Evolutionary conservation across 2,797 vertebrate species (phyloP), one percentile per base, ranked within the genome.

Genomic region (Odontamblyopus rebecca): DNA sequence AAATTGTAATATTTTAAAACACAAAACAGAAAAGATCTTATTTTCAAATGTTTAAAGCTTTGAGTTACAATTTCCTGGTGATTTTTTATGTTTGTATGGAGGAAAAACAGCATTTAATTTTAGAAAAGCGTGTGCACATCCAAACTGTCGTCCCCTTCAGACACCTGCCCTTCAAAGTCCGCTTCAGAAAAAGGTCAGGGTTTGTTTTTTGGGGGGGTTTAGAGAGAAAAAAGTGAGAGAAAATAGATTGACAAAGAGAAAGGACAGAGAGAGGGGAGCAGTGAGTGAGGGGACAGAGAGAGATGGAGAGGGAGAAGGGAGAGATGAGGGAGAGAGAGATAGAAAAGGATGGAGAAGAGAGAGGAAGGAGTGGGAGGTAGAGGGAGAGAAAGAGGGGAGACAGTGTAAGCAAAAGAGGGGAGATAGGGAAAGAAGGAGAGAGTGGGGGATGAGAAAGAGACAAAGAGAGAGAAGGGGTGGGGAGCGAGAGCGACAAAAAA

Each of bases 161-260:
- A 81, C 84, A 88, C 84, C 86, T 89, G 65, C 76, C 54, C 79
- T 72, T 76, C 73, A 71, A 82, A 66, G 75, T 27, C 23, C 12
- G 76, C 73, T 68, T 64, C 29, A 67, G 44, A 80, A 74, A 53
- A 90, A 86, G 82, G 86, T 89, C 74, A 79, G 74, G 72, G 70
- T 77, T 54, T 54, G 82, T 80, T 83, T 70, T 72, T 54, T 38
- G 7, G 48, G 15, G 4, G 15, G 6, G 19, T 19, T 0, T 18
- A n/a, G 51, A 53, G 18, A 5, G 19, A 53, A 53, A n/a, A 51
- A 0, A 51, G 50, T 19, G 5, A 51, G 50, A 18, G 50, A 51
- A 51, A 35, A 35, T 7, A 35, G 32, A 32, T 4, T 30, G 35
- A 38, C 6, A 5, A 9, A 32, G 15, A 51, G 48, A 18, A 13